Evolutionary conservation across 2,888 invertebrate genomes (phyloP).

Genomic region (Toxonevra muliebris): DNA sequence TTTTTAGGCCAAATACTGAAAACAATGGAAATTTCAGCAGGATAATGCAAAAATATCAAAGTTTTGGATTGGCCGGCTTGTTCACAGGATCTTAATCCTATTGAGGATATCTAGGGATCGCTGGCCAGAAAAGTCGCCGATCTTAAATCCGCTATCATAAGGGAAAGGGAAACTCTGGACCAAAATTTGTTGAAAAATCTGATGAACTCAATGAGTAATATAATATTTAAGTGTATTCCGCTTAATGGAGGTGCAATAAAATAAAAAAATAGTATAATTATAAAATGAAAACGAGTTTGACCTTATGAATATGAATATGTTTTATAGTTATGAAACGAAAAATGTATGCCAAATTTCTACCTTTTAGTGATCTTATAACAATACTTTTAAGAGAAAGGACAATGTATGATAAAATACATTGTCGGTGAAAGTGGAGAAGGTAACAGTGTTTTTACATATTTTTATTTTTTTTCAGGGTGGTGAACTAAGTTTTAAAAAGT

Average conservation of each 20-base stretch:
- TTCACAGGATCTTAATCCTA: background rate
- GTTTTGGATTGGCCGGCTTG: constrained; percentile 10
- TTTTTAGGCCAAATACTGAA: too few species aligned
- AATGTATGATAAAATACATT: too few species aligned
- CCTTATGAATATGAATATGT: too few species aligned
- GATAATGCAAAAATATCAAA: background rate
- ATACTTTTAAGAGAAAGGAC: too few species aligned
- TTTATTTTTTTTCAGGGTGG: constrained; percentile 21
- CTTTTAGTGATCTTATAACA: too few species aligned
- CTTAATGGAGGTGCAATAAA: background rate
- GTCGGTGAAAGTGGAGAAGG: too few species aligned
- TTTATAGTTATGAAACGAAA: too few species aligned
- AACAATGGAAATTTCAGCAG: too few species aligned
- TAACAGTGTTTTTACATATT: constrained; percentile 19
- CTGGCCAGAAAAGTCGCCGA: too few species aligned
- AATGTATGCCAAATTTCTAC: too few species aligned
- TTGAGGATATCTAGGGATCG: too few species aligned
- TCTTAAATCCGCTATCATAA: background rate
- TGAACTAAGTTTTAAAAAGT: constrained; percentile 36
- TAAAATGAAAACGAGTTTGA: too few species aligned
- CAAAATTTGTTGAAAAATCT: background rate
- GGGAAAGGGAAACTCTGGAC: background rate
- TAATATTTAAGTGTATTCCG: constrained; percentile 5
- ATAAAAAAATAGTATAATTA: background rate
- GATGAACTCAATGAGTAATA: constrained; percentile 3